Conservation (phyloP, 2,888 invertebrate species). For the Crepidodera aurea region DNA sequence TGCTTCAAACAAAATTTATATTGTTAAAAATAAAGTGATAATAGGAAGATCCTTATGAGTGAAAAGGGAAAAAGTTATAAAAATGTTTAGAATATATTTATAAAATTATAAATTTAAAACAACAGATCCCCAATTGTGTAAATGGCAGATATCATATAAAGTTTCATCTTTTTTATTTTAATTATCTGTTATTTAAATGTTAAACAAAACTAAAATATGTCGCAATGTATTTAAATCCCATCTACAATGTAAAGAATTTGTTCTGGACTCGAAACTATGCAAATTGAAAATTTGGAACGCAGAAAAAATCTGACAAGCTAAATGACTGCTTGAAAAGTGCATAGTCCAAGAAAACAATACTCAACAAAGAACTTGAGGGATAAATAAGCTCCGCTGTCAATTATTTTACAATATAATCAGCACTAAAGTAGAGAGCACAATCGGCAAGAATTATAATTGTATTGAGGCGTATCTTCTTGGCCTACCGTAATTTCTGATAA, state of each 20-base stretch:
- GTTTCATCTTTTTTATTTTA: too few species aligned
- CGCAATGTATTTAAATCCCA: neutral
- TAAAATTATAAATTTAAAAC: too few species aligned
- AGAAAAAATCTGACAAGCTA: constrained; percentile 36
- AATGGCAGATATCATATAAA: too few species aligned
- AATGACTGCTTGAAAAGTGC: constrained; percentile 38
- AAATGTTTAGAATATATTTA: too few species aligned
- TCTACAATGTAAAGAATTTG: constrained; percentile 29
- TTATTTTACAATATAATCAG: constrained; percentile 59
- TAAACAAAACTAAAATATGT: too few species aligned
- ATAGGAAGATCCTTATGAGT: too few species aligned
- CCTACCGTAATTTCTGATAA: constrained; percentile 59
- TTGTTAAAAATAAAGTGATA: too few species aligned
- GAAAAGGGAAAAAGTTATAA: too few species aligned
- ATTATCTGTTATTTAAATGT: too few species aligned
- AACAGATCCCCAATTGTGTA: too few species aligned
- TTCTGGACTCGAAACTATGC: constrained; percentile 30
- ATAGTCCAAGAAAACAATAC: constrained; percentile 40
- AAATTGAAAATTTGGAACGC: constrained; percentile 35
- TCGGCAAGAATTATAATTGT: constrained; percentile 57
- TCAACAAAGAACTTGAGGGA: constrained; percentile 37
- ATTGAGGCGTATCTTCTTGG: constrained; percentile 54
- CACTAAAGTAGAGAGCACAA: constrained; percentile 55
- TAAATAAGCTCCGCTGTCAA: constrained; percentile 54
- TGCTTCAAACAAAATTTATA: too few species aligned